A percentile compares a stretch with the other conserved stretches of the same genome.
phyloP scores from a whole-genome alignment of 2,797 vertebrate genomes.

The Pteronotus mesoamericanus region DNA sequence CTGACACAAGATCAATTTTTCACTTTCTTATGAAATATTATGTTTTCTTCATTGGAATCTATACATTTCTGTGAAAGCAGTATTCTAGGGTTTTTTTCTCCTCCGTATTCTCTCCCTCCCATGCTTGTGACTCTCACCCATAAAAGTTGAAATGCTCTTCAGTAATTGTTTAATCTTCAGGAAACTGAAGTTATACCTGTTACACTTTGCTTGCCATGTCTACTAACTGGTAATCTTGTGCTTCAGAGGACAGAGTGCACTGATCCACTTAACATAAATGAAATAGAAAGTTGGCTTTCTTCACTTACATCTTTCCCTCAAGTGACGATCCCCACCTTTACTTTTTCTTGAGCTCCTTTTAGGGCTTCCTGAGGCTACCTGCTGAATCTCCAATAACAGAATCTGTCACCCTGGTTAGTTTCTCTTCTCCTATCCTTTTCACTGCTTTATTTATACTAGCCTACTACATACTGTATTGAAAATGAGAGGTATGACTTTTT shows the following conservation, averaged over 20 bases:
- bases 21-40: background rate
- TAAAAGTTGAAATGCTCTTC: slow-evolving; percentile 34
- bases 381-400: background rate
- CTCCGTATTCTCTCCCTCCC: background rate
- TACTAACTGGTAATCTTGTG: background rate
- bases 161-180: background rate
- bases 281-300: background rate
- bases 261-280: background rate
- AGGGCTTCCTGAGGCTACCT: background rate
- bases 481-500: background rate
- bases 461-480: background rate
- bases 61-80: background rate
- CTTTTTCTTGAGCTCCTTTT: background rate
- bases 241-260: background rate
- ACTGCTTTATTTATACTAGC: background rate
- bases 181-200: background rate
- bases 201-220: background rate
- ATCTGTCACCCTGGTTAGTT: background rate
- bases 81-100: background rate
- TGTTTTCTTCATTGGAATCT: background rate
- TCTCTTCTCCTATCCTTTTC: background rate
- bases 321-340: background rate
- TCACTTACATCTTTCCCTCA: background rate
- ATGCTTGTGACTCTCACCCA: background rate
- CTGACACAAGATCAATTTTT: background rate